A percentile compares a stretch with the other conserved stretches of the same genome.
Conservation (phyloP, 2,797 vertebrate species). For the Nannoperca australis region DNA sequence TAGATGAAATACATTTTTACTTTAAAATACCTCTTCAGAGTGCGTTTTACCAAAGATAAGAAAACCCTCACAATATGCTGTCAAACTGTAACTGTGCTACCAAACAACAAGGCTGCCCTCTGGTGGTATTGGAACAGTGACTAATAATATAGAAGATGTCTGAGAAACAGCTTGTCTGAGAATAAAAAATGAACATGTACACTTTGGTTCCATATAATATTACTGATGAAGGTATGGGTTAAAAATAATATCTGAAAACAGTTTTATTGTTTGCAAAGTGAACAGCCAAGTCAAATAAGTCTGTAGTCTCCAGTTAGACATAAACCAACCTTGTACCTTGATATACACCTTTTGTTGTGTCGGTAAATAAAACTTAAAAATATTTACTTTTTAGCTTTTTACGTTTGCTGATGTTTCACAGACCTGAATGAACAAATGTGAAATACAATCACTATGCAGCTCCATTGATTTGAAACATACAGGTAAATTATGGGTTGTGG, state of each 20-base stretch:
- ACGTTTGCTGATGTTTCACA: neutral
- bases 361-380: neutral
- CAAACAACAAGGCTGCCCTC: constrained; percentile 76
- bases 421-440: neutral
- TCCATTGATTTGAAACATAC: neutral
- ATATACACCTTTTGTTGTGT: neutral
- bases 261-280: constrained; percentile 5
- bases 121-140: constrained; percentile 44
- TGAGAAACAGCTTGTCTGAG: neutral
- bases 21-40: constrained; percentile 5
- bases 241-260: neutral
- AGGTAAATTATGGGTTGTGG: neutral
- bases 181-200: constrained; percentile 28
- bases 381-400: neutral
- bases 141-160: neutral
- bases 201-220: constrained; percentile 21
- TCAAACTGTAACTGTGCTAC: neutral
- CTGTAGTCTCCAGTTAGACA: neutral
- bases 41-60: neutral
- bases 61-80: neutral
- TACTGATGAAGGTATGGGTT: constrained; percentile 3
- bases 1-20: neutral
- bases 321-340: neutral
- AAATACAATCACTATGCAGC: neutral
- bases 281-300: neutral